phyloP scores from a whole-genome alignment of 30 jellyfish, hydroid and myxozoan species.

The Phacellophora camtschatica region DNA sequence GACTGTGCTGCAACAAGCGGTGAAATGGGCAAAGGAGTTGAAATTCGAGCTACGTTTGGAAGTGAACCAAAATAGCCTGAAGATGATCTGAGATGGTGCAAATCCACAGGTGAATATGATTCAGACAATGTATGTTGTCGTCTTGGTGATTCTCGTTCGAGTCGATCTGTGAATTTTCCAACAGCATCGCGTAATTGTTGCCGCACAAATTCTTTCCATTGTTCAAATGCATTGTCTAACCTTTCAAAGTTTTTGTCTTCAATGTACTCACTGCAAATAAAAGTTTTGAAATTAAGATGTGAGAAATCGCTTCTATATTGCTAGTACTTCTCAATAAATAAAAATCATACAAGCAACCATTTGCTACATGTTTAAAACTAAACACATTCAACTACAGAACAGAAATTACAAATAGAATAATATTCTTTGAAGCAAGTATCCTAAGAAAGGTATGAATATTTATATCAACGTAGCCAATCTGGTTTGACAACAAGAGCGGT shows the following conservation, averaged over 20 bases:
- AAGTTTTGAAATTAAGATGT: no score
- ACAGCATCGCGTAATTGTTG: conserved; percentile 57
- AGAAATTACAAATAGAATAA: no score
- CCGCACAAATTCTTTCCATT: conserved; percentile 42
- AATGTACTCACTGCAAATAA: conserved; percentile 16
- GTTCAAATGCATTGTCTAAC: conserved; percentile 36
- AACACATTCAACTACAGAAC: no score
- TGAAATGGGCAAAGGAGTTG: conserved; percentile 49
- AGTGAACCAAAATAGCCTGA: conserved; percentile 62
- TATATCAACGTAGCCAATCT: no score
- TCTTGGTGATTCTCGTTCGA: conserved; percentile 49
- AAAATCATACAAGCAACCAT: no score
- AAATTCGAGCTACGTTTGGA: conserved; percentile 25
- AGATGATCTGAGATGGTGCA: conserved; percentile 40
- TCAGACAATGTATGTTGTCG: conserved; percentile 66
- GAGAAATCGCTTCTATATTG: no score
- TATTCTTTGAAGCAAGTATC: no score
- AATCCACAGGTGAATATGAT: conserved; percentile 17
- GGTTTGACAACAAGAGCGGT: no score
- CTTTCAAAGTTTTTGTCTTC: conserved; percentile 38
- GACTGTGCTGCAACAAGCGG: conserved; percentile 48
- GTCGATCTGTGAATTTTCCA: conserved; percentile 56
- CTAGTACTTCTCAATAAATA: no score
- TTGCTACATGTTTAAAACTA: no score
- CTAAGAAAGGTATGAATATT: no score